These are phyloP conservation scores for Andricus grossulariae DNA, from an alignment of 1,140 invertebrate genomes.

Conservation along the genomic window DNA sequence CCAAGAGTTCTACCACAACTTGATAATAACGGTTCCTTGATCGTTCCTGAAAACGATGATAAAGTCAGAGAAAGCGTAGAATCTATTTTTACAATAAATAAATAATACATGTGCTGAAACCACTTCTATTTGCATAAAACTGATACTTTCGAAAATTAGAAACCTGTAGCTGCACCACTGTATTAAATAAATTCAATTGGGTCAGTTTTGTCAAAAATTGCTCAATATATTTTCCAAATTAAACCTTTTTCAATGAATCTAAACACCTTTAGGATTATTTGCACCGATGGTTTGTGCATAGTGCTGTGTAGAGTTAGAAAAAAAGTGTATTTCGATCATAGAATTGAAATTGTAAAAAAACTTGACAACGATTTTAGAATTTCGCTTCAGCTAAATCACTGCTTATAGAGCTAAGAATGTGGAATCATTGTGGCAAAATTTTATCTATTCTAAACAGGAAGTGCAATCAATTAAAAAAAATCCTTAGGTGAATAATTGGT, in stretches of 20 bases:
- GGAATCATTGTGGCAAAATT: neutral
- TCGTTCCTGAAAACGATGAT: conserved; percentile 48
- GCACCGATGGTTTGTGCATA: neutral
- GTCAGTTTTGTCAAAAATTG: too few species aligned
- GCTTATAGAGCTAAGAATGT: neutral
- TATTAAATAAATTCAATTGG: neutral
- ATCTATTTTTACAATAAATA: conserved; percentile 55
- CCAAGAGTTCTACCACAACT: neutral
- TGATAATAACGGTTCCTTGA: conserved; percentile 48
- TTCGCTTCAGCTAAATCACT: conserved; percentile 1
- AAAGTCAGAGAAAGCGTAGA: conserved; percentile 36
- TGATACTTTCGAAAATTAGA: neutral
- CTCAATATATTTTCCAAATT: too few species aligned
- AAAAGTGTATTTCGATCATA: conserved; percentile 1
- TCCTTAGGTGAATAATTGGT: too few species aligned
- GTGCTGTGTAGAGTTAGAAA: neutral
- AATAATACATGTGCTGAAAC: conserved; percentile 41
- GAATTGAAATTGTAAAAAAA: neutral
- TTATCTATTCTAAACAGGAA: conserved; percentile 1
- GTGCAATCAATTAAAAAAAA: neutral
- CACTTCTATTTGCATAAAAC: conserved; percentile 45
- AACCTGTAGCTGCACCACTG: neutral
- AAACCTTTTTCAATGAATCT: too few species aligned
- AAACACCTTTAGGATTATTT: neutral
- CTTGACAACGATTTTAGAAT: conserved; percentile 34